Conservation (phyloP, 2,113 vertebrate genomes). For the Vanacampus margaritifer region DNA sequence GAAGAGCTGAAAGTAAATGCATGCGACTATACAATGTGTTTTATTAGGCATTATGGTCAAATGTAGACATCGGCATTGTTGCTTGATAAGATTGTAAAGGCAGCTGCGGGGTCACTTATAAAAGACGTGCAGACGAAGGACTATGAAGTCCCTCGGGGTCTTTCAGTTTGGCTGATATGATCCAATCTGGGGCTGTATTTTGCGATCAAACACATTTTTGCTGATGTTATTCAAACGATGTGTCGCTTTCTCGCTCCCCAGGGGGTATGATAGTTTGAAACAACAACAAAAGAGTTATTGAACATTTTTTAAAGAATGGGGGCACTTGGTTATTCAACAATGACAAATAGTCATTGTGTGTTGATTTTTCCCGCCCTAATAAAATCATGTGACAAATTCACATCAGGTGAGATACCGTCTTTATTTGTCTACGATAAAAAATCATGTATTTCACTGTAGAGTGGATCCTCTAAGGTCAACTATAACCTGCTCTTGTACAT, state of each 20-base stretch:
- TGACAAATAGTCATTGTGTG: no score
- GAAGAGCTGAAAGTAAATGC: conserved; percentile 54
- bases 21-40: conserved; percentile 59
- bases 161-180: conserved; percentile 32
- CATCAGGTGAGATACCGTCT: no score
- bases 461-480: no score
- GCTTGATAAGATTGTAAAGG: conserved; percentile 60
- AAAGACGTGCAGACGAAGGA: conserved; percentile 54
- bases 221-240: conserved; percentile 14
- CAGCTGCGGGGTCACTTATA: conserved; percentile 35
- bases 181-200: conserved; percentile 31
- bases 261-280: background rate
- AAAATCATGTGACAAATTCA: no score
- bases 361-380: no score
- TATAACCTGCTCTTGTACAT: no score
- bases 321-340: background rate
- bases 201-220: conserved; percentile 25
- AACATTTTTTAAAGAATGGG: conserved; percentile 3
- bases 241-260: background rate
- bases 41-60: conserved; percentile 60
- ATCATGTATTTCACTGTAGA: no score
- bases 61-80: conserved; percentile 39
- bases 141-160: conserved; percentile 25
- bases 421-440: no score
- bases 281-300: background rate